Base-by-base conservation (phyloP, 23 tunicate species). In the Pegea sp. region DNA sequence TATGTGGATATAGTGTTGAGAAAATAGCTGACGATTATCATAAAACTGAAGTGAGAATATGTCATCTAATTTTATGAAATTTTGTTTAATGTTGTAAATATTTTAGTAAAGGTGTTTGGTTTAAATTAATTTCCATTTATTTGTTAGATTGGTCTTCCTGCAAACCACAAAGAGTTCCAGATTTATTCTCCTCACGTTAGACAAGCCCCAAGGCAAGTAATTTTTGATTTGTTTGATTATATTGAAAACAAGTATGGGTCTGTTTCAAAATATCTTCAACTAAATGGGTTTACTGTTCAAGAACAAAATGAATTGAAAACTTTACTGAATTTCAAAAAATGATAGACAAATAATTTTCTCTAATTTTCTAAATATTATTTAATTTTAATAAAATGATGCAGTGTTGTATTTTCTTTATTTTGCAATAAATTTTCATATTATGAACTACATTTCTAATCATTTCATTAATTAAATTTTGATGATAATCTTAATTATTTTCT, bases 211-310 rank as follows among this genome's bases (percentile, higher is more conserved):
- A 22, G 34, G 19, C 13, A 44, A 5, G 57, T 56, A 13, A 71
- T 71, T 63, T 22, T 44, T 5, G 26, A 32, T 1, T 46, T 71
- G 48, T 22, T 71, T 28, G 69, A 63, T 1, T 56, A 71, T 38
- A 71, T 71, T 46, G 78, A 71, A 3, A 34, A 54, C 16, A 56
- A 43, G 44, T 71, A 63, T 33, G 69, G 69, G 16, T 63, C 69
- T 2, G 33, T 71, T 53, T 22, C 54, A 0, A 18, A 62, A n/a
- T 71, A 62, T 25, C 64, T 71, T 16, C 28, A 20, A 3, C 49
- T 58, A 4, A 55, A 62, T 18, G 78, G 78, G n/a, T 54, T 71
- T 54, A 21, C 69, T 4, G n/a, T 46, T n/a, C 46, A 63, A 54
- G 64, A 63, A 22, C 78, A 71, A 63, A 24, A 44, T 28, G 34